A percentile compares a stretch with the other conserved stretches of the same genome.
phyloP scores from a whole-genome alignment of 35 echinoderm and acorn worm genomes.

The Ptychodera flava region DNA sequence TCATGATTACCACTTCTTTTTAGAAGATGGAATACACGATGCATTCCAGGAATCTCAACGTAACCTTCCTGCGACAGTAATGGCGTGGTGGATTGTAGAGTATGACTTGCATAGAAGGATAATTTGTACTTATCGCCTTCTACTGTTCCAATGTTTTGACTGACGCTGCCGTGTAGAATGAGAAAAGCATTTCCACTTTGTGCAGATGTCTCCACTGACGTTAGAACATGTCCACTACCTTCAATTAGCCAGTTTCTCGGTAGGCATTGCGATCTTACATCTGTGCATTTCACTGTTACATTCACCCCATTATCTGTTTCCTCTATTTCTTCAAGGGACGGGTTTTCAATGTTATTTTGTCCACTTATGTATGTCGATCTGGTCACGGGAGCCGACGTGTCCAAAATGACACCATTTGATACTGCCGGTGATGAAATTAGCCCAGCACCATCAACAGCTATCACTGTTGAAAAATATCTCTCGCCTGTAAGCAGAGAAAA shows the following conservation, averaged over 20 bases:
- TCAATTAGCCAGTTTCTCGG: no score
- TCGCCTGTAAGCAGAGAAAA: no score
- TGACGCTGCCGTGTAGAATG: conserved; percentile 1
- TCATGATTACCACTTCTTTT: neutral
- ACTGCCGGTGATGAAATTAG: neutral
- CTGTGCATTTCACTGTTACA: neutral
- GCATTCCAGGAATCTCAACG: conserved; percentile 15
- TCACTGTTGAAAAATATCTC: conserved; percentile 28
- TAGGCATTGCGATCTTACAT: neutral
- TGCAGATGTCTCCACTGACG: no score
- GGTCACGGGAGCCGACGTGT: neutral
- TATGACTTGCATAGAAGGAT: conserved; percentile 3
- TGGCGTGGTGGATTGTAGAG: neutral
- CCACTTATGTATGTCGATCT: neutral
- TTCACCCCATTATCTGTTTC: neutral
- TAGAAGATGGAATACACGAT: conserved; percentile 20
- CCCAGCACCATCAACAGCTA: conserved; percentile 26
- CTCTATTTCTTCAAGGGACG: conserved; percentile 22
- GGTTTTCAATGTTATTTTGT: conserved; percentile 19
- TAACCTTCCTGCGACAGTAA: conserved; percentile 22
- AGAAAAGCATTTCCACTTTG: neutral
- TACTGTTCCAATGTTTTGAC: neutral
- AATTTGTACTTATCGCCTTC: neutral
- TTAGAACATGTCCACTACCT: no score
- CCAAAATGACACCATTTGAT: conserved; percentile 35